A percentile compares a stretch with the other conserved stretches of the same genome.
Conservation (phyloP, 2,797 vertebrate species). For the Crenichthys baileyi region DNA sequence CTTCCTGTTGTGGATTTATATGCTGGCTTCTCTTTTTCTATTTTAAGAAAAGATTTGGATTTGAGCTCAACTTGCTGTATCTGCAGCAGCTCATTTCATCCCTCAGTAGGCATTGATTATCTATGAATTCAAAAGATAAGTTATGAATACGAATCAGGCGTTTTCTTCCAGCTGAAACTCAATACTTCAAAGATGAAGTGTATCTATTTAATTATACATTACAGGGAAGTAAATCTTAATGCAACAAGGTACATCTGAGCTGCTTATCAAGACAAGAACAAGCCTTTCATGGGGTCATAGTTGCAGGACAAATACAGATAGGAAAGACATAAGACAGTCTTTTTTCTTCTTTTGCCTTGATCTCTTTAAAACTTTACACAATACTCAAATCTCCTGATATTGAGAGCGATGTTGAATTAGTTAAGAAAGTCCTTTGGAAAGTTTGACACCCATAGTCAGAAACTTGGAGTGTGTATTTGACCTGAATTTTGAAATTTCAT, state of each 20-base stretch:
- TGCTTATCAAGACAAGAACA: conserved; percentile 34
- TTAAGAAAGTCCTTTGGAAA: neutral
- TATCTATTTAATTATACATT: conserved; percentile 71
- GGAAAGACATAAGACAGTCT: conserved; percentile 8
- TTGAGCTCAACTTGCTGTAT: conserved; percentile 65
- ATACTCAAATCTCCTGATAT: conserved; percentile 9
- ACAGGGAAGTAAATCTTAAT: conserved; percentile 48
- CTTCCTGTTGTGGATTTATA: conserved; percentile 44
- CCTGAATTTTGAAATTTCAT: conserved; percentile 20
- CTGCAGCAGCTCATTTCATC: conserved; percentile 80
- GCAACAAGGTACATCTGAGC: conserved; percentile 32
- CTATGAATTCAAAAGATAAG: conserved; percentile 80
- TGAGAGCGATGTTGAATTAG: neutral
- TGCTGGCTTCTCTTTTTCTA: conserved; percentile 43
- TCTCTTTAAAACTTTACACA: neutral
- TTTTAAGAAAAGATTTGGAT: conserved; percentile 69
- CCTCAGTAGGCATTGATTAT: conserved; percentile 81
- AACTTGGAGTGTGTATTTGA: conserved; percentile 14
- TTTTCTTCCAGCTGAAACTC: conserved; percentile 58
- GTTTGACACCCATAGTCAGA: neutral
- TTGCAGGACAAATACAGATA: conserved; percentile 13
- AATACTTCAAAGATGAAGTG: conserved; percentile 58
- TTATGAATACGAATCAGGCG: conserved; percentile 77
- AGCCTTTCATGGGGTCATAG: conserved; percentile 21
- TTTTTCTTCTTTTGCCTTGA: neutral